Conservation (phyloP, 2,113 vertebrate species). For the Bufo bufo region DNA sequence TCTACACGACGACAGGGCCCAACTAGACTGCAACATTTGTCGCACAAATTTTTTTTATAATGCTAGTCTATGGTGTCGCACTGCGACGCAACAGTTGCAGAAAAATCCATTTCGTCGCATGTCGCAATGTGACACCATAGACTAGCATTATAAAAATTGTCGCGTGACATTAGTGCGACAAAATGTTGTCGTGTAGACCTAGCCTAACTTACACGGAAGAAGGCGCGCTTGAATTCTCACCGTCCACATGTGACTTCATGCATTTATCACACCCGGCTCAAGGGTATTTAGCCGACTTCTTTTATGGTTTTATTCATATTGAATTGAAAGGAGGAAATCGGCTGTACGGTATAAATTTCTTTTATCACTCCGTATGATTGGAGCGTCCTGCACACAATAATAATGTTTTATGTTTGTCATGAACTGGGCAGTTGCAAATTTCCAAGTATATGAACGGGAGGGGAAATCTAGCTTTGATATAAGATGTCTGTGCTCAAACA, state of each 20-base stretch:
- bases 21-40: too few species aligned
- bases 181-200: too few species aligned
- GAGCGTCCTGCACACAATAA: constrained; percentile 35
- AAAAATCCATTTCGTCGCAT: too few species aligned
- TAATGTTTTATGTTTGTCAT: constrained; percentile 55
- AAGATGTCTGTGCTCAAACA: constrained; percentile 54
- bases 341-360: constrained; percentile 44
- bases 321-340: constrained; percentile 46
- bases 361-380: constrained; percentile 44
- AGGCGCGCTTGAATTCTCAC: neutral
- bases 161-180: too few species aligned
- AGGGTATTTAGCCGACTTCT: constrained; percentile 41
- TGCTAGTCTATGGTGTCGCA: too few species aligned
- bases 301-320: constrained; percentile 40
- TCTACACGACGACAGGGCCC: too few species aligned
- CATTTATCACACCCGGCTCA: constrained; percentile 24
- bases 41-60: too few species aligned
- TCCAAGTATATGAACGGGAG: constrained; percentile 18
- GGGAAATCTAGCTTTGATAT: constrained; percentile 48
- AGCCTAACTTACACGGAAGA: too few species aligned
- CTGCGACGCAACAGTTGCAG: too few species aligned
- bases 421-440: constrained; percentile 51
- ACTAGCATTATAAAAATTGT: too few species aligned
- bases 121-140: too few species aligned
- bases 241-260: neutral